Conservation (phyloP, 1,140 invertebrate species). For the Drosophila willistoni region DNA sequence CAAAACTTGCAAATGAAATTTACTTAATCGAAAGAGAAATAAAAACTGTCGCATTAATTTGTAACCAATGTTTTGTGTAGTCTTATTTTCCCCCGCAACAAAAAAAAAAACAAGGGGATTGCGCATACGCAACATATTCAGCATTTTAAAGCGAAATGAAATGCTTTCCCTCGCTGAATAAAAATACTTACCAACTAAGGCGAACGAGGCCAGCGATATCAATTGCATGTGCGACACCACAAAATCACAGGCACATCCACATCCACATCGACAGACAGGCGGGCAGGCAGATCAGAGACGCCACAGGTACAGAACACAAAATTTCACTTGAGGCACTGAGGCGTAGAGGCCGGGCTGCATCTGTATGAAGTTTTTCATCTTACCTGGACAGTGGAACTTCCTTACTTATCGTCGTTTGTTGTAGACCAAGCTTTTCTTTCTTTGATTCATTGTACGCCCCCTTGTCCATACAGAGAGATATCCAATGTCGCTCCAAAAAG, state of each 20-base stretch:
- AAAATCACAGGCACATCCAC: slow-evolving; percentile 60
- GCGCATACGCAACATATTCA: slow-evolving; percentile 66
- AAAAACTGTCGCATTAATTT: slow-evolving; percentile 69
- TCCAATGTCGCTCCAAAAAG: slow-evolving; percentile 68
- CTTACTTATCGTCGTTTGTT: background rate
- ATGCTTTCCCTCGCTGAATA: slow-evolving; percentile 75
- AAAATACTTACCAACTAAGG: slow-evolving; percentile 61
- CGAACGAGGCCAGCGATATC: slow-evolving; percentile 73
- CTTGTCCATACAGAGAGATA: slow-evolving; percentile 46
- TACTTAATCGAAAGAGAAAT: slow-evolving; percentile 51
- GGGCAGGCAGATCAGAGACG: background rate
- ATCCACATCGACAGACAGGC: background rate
- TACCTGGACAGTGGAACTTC: slow-evolving; percentile 3
- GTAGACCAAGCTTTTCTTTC: background rate
- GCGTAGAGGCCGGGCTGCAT: slow-evolving; percentile 54
- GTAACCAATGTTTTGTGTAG: slow-evolving; percentile 54
- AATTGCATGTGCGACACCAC: slow-evolving; percentile 80
- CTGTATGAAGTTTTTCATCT: background rate
- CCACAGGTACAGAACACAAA: slow-evolving; percentile 9
- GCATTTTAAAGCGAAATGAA: slow-evolving; percentile 61
- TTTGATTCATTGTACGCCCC: slow-evolving; percentile 14
- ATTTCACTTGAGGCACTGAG: slow-evolving; percentile 49
- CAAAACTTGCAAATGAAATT: slow-evolving; percentile 49
- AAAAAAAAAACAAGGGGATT: slow-evolving; percentile 31
- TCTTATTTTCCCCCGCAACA: background rate